Percentiles rank a stretch among this genome's conserved stretches.
phyloP scores from a whole-genome alignment of 2,797 vertebrate genomes.

The Parauchenoglanis ngamensis region DNA sequence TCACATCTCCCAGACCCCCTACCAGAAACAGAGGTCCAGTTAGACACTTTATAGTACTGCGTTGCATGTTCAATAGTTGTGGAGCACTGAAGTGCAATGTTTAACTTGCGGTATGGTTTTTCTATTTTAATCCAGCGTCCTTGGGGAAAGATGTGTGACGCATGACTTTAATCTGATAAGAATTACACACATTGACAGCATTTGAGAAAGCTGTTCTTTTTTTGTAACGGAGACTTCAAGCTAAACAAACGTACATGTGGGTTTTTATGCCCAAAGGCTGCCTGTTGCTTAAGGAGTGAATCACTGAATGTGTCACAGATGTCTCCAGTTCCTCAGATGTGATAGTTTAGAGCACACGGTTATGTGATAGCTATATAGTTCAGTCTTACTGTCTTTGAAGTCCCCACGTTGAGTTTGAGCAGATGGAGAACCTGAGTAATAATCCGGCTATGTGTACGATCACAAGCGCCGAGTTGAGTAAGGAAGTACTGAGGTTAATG shows the following conservation, averaged over 20 bases:
- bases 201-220: background rate
- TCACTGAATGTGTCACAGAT: slow-evolving; percentile 60
- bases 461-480: background rate
- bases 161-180: background rate
- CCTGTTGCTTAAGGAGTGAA: slow-evolving; percentile 38
- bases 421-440: slow-evolving; percentile 10
- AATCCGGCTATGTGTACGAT: background rate
- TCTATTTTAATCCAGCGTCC: background rate
- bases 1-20: slow-evolving; percentile 58
- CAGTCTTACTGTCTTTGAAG: slow-evolving; percentile 56
- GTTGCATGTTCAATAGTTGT: background rate
- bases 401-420: slow-evolving; percentile 1
- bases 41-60: slow-evolving; percentile 2
- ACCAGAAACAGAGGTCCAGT: slow-evolving; percentile 5
- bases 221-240: background rate
- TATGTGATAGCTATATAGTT: slow-evolving; percentile 56
- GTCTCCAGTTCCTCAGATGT: slow-evolving; percentile 57
- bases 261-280: slow-evolving; percentile 41
- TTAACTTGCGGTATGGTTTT: background rate
- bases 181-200: background rate
- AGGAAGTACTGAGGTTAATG: background rate
- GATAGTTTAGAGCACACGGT: slow-evolving; percentile 60
- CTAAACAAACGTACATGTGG: slow-evolving; percentile 20
- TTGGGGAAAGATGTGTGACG: background rate
- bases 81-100: background rate